Evolutionary conservation across 92 coral and sea anemone species (phyloP), one percentile per base, ranked within the genome.

Genomic region (Virgularia gustaviana): DNA sequence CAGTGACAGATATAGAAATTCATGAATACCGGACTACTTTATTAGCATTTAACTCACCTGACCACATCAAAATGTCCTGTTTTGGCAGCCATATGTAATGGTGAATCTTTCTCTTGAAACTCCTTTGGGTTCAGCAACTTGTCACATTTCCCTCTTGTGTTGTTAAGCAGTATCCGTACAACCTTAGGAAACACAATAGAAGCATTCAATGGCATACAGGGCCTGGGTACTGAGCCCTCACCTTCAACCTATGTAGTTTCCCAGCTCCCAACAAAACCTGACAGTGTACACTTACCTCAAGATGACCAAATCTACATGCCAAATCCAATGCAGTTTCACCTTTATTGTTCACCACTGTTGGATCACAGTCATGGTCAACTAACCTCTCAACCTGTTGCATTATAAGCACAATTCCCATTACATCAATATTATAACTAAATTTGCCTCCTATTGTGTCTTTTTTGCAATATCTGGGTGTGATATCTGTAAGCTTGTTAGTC

Each of bases 11-110:
- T 7, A 32, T 16, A 36, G 49, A 25, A 25, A 16, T 15, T 22
- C 8, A 11, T 20, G 25, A 19, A 63, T 16, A 10, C 60, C 19
- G 23, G 10, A 53, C 30, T 25, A 18, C 8, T 7, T 53, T 53
- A 18, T 53, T 53, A 25, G 60, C 60, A 7, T 53, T 25, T 18
- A 18, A 49, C 55, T 49, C 38, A 79, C 96, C 87, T 88, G 16
- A 94, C 96, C 27, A 94, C 88, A 54, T 94, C 99, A 37, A 78
- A 78, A 19, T 91, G 96, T 8, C 99, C 99, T 34, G 99, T 85
- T 70, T 94, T 94, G 73, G 87, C 88, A 2, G 99, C 90, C 61
- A 87, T 53, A 74, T 94, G 99, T 11, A 94, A 65, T 11, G 99
- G 99, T 2, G 99, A 96, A 35, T 83, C 94, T 18, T 86, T 86